Conservation (phyloP, 2,888 invertebrate species). For the Dolomedes plantarius region DNA sequence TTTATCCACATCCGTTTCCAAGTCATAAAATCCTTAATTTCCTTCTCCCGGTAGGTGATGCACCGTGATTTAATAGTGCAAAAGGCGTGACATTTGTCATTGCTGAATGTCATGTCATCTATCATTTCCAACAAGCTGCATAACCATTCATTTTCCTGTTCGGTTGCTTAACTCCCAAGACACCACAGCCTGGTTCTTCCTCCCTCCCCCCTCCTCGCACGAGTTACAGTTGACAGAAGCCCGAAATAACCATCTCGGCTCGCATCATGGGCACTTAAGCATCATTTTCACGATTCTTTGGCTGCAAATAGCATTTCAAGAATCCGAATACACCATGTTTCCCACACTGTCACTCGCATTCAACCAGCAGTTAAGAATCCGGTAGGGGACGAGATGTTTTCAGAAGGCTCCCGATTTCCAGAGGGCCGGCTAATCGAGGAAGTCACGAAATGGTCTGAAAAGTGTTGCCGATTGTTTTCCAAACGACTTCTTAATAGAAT, state of each 20-base stretch:
- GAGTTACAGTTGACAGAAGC: slow-evolving; percentile 4
- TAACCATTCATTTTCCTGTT: slow-evolving; percentile 5
- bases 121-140: background rate
- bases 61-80: background rate
- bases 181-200: background rate
- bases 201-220: too few relatives aligned
- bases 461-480: slow-evolving; percentile 39
- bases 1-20: too few relatives aligned
- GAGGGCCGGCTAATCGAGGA: slow-evolving; percentile 27
- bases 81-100: slow-evolving; percentile 6
- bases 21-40: background rate
- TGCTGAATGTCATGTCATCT: background rate
- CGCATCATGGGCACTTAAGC: background rate
- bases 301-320: background rate
- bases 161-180: background rate
- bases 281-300: background rate
- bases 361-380: background rate
- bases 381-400: background rate
- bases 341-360: background rate
- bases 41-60: background rate
- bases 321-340: background rate
- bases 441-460: slow-evolving; percentile 40
- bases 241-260: background rate
- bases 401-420: background rate
- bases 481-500: slow-evolving; percentile 62